Conservation (phyloP, 2,888 invertebrate genomes). For the Tinea semifulvella region DNA sequence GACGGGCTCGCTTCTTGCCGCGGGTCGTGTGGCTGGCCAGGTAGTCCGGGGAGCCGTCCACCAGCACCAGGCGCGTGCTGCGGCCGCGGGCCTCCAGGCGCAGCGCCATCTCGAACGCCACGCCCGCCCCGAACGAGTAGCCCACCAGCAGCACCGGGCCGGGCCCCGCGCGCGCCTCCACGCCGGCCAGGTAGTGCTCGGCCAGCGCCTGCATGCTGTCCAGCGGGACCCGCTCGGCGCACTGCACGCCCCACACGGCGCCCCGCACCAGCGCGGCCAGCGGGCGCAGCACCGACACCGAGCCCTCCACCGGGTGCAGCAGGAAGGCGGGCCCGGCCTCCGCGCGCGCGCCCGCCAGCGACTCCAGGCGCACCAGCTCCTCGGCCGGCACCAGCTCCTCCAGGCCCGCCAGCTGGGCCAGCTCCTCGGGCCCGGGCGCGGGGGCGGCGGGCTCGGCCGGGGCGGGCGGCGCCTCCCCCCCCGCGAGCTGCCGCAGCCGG, state of each 20-base stretch:
- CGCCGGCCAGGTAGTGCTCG: conserved; percentile 73
- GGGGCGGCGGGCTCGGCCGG: conserved; percentile 22
- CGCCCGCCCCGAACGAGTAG: conserved; percentile 95
- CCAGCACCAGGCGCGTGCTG: conserved; percentile 72
- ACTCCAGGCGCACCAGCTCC: conserved; percentile 73
- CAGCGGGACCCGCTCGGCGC: conserved; percentile 79
- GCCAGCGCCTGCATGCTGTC: conserved; percentile 78
- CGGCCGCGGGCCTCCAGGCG: conserved; percentile 75
- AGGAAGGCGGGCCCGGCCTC: conserved; percentile 69
- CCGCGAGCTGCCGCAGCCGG: conserved; percentile 70
- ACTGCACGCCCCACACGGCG: conserved; percentile 91
- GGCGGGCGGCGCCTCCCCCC: conserved; percentile 27
- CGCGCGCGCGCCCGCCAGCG: conserved; percentile 47
- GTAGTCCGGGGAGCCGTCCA: conserved; percentile 92
- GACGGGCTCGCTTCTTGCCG: conserved; percentile 67
- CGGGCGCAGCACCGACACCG: conserved; percentile 73
- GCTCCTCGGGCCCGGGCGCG: conserved; percentile 30
- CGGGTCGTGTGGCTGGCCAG: conserved; percentile 79
- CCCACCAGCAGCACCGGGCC: conserved; percentile 92
- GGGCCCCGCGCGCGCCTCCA: conserved; percentile 77
- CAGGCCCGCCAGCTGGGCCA: conserved; percentile 44
- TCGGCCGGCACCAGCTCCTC: conserved; percentile 79
- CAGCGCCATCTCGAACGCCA: conserved; percentile 94
- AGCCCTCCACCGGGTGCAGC: conserved; percentile 91
- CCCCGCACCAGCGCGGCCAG: conserved; percentile 77